phyloP scores from a whole-genome alignment of 2,113 vertebrate species.

The Dasyornis broadbenti region DNA sequence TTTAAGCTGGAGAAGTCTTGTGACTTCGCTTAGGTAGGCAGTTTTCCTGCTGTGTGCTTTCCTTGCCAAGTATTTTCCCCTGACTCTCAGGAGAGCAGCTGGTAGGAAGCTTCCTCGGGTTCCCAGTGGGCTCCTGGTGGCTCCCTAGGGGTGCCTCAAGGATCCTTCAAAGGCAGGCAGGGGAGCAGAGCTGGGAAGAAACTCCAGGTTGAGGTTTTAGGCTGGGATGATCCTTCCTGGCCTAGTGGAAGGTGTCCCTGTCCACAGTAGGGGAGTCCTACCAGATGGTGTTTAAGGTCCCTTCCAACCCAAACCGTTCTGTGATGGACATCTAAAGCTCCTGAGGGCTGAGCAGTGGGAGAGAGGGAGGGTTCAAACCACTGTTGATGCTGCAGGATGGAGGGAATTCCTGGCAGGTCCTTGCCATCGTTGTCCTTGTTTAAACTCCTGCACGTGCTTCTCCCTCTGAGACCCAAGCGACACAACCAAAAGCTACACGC shows the following conservation, averaged over 20 bases:
- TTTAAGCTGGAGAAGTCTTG: neutral
- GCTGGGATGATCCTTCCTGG: neutral
- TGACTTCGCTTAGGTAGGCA: neutral
- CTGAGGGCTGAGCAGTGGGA: neutral
- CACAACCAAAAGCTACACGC: accelerated
- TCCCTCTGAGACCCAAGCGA: neutral
- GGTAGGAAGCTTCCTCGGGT: neutral
- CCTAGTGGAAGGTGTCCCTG: neutral
- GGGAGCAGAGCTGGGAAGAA: neutral
- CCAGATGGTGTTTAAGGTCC: neutral
- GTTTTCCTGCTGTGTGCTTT: neutral
- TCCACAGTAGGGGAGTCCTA: neutral
- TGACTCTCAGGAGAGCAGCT: neutral
- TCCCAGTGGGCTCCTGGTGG: neutral
- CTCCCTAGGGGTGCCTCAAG: neutral
- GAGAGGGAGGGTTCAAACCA: neutral
- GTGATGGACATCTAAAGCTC: neutral
- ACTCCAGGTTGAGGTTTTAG: neutral
- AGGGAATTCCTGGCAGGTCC: neutral
- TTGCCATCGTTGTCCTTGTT: neutral
- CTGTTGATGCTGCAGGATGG: neutral
- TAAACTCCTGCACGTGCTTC: neutral
- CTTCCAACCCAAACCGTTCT: neutral
- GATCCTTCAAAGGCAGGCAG: neutral
- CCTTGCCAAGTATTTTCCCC: neutral